Evolutionary conservation across 2,113 vertebrate genomes (phyloP), one percentile per base, ranked within the genome.

Genomic region (Podiceps cristatus): DNA sequence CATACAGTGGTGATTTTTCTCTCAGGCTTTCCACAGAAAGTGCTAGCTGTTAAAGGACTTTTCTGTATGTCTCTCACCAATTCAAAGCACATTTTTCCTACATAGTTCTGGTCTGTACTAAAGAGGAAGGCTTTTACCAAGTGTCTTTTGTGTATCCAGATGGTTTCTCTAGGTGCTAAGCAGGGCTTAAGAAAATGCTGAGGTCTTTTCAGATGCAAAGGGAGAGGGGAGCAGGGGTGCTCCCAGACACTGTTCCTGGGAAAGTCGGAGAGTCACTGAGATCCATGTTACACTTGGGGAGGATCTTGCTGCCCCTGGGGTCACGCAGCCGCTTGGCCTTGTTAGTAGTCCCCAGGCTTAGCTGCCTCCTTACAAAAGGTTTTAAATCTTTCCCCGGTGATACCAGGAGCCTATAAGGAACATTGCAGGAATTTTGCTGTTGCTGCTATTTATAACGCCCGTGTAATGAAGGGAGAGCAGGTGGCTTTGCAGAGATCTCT

Each of bases 1-100:
- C 85, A 68, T 40, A 42, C 29, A 20, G 62, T 1, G 14, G 71
- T 82, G 90, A 86, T 94, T 96, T 92, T 86, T 87, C 87, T 93
- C 80, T 50, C 7, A 4, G 71, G 49, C 69, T 94, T 92, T 86
- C 56, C 63, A 40, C 3, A 2, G 85, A 62, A 85, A 95, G 76
- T n/a, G 76, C 10, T 90, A 44, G 76, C 72, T 81, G 55, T 84
- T 91, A 92, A 94, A 96, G 80, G 90, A 86, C 76, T 96, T 79
- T 53, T 88, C 62, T 72, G 5, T 29, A 53, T 7, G 33, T 87
- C 79, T 97, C 81, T 63, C 71, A 95, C 60, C 86, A 86, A 92
- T 91, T 95, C 86, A 6, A 9, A 91, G 37, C 69, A 90, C 88
- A 91, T 91, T 97, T 80, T 47, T 24, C 77, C 82, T 56, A 17